Percentiles rank a stretch among this genome's conserved stretches.
These are phyloP conservation scores for Metopia argyrocephala DNA, from an alignment of 2,888 invertebrate species.

Conservation along the genomic window DNA sequence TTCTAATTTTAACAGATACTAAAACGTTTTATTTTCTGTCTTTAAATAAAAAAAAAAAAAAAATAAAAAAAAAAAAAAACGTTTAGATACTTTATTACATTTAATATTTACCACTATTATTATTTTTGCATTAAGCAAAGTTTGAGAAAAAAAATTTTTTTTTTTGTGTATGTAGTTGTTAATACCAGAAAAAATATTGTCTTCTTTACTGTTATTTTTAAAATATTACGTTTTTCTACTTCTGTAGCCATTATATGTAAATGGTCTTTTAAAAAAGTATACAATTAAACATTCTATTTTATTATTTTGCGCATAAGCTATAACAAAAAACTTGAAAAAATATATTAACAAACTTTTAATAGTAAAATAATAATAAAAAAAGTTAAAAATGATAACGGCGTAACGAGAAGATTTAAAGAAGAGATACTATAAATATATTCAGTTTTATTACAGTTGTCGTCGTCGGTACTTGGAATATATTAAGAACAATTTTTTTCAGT, in stretches of 20 bases:
- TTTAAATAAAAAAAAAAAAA: no score
- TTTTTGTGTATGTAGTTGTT: conserved; percentile 50
- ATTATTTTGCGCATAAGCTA: conserved; percentile 19
- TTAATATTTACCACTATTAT: conserved; percentile 24
- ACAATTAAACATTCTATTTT: no score
- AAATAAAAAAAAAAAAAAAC: no score
- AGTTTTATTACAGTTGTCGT: no score
- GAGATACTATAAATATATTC: conserved; percentile 52
- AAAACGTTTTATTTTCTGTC: conserved; percentile 13
- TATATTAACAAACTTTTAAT: conserved; percentile 45
- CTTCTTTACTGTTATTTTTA: background rate
- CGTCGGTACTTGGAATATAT: no score
- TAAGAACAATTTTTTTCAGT: no score
- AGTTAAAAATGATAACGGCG: background rate
- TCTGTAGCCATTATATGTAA: conserved; percentile 37
- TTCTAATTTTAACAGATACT: conserved; percentile 13
- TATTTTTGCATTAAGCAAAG: conserved; percentile 45
- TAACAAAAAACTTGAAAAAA: background rate
- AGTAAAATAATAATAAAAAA: conserved; percentile 9
- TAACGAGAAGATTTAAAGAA: conserved; percentile 12
- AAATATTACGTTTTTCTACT: conserved; percentile 23
- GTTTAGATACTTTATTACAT: conserved; percentile 3
- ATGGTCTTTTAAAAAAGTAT: no score
- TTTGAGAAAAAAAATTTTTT: conserved; percentile 41
- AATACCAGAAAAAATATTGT: conserved; percentile 11